phyloP scores from a whole-genome alignment of 2,888 invertebrate genomes.

The Zygaena filipendulae region DNA sequence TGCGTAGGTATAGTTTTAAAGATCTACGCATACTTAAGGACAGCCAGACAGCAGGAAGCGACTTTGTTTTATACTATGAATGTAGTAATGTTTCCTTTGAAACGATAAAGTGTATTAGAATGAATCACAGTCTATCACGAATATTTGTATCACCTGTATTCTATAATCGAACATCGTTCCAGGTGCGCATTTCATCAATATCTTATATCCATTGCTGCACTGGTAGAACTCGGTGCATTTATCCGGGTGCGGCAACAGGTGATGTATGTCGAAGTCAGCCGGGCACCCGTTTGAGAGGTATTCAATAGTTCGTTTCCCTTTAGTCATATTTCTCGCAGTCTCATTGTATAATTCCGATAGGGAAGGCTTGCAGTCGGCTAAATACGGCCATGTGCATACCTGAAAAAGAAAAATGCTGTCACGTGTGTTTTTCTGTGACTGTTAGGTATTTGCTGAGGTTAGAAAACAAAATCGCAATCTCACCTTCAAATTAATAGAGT shows the following conservation, averaged over 20 bases:
- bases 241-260: conserved; percentile 23
- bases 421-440: too few species aligned
- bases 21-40: too few species aligned
- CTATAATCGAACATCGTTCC: conserved; percentile 27
- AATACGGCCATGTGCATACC: conserved; percentile 23
- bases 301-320: background rate
- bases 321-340: conserved; percentile 1
- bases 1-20: too few species aligned
- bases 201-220: conserved; percentile 15
- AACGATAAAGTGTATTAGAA: too few species aligned
- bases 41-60: too few species aligned
- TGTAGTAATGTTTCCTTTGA: too few species aligned
- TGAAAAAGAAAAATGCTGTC: conserved; percentile 19
- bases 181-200: conserved; percentile 19
- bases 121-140: too few species aligned
- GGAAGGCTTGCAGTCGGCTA: conserved; percentile 16
- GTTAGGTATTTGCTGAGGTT: too few species aligned
- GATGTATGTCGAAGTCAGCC: conserved; percentile 20
- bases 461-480: too few species aligned
- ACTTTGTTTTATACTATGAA: too few species aligned
- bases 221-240: conserved; percentile 17
- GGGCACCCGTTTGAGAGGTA: conserved; percentile 18
- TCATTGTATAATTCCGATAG: conserved; percentile 1
- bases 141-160: too few species aligned
- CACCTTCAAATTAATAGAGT: too few species aligned